Conservation (phyloP, 2,888 invertebrate species). For the Rhagonycha fulva region DNA sequence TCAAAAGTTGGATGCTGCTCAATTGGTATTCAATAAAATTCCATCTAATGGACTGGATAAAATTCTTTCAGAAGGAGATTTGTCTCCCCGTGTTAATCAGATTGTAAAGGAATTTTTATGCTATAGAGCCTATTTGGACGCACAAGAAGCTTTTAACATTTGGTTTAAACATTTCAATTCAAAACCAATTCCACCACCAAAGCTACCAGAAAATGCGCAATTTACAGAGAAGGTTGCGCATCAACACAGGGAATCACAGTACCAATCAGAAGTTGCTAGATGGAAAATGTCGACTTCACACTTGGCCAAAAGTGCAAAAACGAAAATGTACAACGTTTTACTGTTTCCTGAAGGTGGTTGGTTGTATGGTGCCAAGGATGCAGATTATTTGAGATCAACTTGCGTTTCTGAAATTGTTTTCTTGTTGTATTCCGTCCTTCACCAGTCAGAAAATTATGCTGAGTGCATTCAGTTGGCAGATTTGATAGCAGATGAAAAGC, state of each 20-base stretch:
- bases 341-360: slow-evolving; percentile 90
- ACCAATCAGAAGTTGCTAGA: slow-evolving; percentile 76
- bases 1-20: slow-evolving; percentile 82
- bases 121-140: slow-evolving; percentile 84
- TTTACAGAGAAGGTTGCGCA: slow-evolving; percentile 88
- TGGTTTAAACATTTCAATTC: slow-evolving; percentile 86
- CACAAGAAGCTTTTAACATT: slow-evolving; percentile 84
- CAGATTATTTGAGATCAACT: slow-evolving; percentile 69
- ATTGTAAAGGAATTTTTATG: slow-evolving; percentile 83
- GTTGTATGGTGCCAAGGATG: slow-evolving; percentile 72
- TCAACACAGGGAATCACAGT: slow-evolving; percentile 82
- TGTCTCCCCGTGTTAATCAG: slow-evolving; percentile 57
- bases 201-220: slow-evolving; percentile 63
- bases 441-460: slow-evolving; percentile 74
- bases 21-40: slow-evolving; percentile 74
- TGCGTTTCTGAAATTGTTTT: slow-evolving; percentile 85
- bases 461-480: slow-evolving; percentile 80
- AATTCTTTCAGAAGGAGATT: slow-evolving; percentile 56
- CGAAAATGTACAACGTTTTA: slow-evolving; percentile 82
- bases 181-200: slow-evolving; percentile 72
- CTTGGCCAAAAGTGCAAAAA: slow-evolving; percentile 67
- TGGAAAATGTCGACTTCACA: slow-evolving; percentile 73
- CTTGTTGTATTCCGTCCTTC: slow-evolving; percentile 78
- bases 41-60: slow-evolving; percentile 68
- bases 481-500: slow-evolving; percentile 77